Conservation (phyloP, 2,888 invertebrate species). For the Diarsia brunnea region DNA sequence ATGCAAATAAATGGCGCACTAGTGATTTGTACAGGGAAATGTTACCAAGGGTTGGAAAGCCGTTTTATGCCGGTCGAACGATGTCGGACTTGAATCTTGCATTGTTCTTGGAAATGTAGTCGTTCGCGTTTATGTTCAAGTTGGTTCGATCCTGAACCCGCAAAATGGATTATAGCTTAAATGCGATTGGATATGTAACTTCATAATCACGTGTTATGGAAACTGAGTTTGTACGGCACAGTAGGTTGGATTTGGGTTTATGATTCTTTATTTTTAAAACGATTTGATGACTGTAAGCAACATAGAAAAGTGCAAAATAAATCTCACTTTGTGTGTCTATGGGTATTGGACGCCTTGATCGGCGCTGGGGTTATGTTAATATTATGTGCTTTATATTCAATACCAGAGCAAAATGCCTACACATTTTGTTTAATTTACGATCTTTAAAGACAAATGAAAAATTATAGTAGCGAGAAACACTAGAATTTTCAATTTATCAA, state of each 20-base stretch:
- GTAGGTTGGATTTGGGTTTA: not conserved
- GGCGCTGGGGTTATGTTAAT: not conserved
- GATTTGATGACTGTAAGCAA: not conserved
- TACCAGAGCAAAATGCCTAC: not conserved
- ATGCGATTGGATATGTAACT: conserved; percentile 27
- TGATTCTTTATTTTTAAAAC: not conserved
- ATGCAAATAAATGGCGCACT: conserved; percentile 40
- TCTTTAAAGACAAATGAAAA: conserved; percentile 31
- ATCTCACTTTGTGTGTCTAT: not conserved
- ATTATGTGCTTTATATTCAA: conserved; percentile 6
- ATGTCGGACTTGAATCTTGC: conserved; percentile 52
- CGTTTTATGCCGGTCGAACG: conserved; percentile 43
- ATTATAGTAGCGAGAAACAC: conserved; percentile 34
- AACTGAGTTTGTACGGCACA: conserved; percentile 1
- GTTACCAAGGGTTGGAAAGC: conserved; percentile 48
- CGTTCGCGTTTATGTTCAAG: conserved; percentile 59
- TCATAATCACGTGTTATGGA: conserved; percentile 1
- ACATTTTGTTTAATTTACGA: conserved; percentile 23
- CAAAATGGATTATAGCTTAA: conserved; percentile 31
- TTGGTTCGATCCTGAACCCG: conserved; percentile 26
- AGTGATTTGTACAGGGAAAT: conserved; percentile 58
- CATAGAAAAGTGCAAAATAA: not conserved
- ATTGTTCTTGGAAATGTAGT: conserved; percentile 70
- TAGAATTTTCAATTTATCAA: conserved; percentile 58
- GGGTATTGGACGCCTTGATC: not conserved